Evolutionary conservation across 53 echinoderm and acorn worm genomes (phyloP), one percentile per base, ranked within the genome.

Genomic region (Apostichopus leukothele): DNA sequence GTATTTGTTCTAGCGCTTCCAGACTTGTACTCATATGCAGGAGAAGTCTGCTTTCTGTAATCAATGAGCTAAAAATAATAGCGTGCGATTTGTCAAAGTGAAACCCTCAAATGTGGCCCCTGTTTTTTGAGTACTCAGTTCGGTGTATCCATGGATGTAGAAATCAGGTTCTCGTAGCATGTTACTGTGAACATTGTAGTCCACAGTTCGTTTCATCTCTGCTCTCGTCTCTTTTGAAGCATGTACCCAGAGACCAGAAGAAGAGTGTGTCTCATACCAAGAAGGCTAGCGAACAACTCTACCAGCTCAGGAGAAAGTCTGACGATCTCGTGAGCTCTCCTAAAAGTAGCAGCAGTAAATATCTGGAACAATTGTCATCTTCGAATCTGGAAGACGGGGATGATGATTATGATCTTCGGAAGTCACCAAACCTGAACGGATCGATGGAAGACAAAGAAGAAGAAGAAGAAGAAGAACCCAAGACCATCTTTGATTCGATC

Each of bases 201-300:
- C 57, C 10, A 57, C 39, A 3, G 39, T 25, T 25, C 21, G n/a
- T 75, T 75, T 75, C 10, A 9, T 16, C 75, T n/a, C 21, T 0
- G 0, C 51, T 76, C 68, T 80, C 14, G 19, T 14, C 61, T 54
- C 84, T 53, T 73, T 51, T 83, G 6, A 78, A 97, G 97, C 97
- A 97, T 86, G 95, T 95, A 23, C 97, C 97, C 1, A 88, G 94
- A 61, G 95, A 97, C 75, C 97, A 97, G 74, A 92, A 88, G 84
- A 90, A 91, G 52, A 97, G 90, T n/a, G 90, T 94, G 8, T 91
- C 92, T 67, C 88, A 86, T 75, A 97, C 95, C 14, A 95, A 95
- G 86, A 97, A 94, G 89, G 97, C 97, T 5, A 97, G 95, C 57
- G 94, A 97, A 78, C 89, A 92, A 26, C 90, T 95, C 16, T 90